These are phyloP conservation scores for Synaphobranchus kaupii DNA, from an alignment of 2,797 vertebrate genomes.

Conservation along the genomic window DNA sequence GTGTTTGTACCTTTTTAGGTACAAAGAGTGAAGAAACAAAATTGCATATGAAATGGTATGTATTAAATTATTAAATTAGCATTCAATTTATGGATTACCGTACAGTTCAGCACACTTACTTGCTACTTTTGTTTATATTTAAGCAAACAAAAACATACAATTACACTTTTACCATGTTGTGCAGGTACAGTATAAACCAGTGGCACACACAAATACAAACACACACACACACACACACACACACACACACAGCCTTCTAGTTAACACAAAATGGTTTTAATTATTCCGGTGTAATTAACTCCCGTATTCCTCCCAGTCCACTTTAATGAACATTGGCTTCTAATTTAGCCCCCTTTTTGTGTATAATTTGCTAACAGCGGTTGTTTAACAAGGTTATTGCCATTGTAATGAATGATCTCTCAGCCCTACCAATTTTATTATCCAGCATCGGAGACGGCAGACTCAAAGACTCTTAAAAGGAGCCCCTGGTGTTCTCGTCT, in stretches of 20 bases:
- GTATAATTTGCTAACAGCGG: constrained; percentile 56
- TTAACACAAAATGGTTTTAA: constrained; percentile 37
- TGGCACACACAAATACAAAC: neutral
- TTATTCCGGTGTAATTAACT: constrained; percentile 32
- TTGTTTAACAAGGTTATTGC: constrained; percentile 56
- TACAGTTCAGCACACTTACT: neutral
- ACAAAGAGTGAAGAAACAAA: neutral
- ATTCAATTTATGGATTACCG: neutral
- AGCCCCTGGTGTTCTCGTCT: neutral
- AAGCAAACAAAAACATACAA: neutral
- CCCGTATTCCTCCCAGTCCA: constrained; percentile 21
- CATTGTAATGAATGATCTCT: constrained; percentile 55
- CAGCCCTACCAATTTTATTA: constrained; percentile 2
- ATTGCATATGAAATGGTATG: neutral
- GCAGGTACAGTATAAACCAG: neutral
- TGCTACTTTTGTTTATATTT: neutral
- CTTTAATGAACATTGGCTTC: constrained; percentile 41
- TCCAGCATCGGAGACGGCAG: neutral
- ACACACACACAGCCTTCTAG: constrained; percentile 2
- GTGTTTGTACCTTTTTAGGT: too few species aligned
- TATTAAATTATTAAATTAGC: neutral
- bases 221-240: neutral
- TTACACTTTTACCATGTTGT: neutral
- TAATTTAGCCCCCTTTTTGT: constrained; percentile 42
- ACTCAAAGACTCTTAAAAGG: neutral